A percentile compares a stretch with the other conserved stretches of the same genome.
phyloP scores from a whole-genome alignment of 1,140 invertebrate genomes.

The Anastrepha ludens region DNA sequence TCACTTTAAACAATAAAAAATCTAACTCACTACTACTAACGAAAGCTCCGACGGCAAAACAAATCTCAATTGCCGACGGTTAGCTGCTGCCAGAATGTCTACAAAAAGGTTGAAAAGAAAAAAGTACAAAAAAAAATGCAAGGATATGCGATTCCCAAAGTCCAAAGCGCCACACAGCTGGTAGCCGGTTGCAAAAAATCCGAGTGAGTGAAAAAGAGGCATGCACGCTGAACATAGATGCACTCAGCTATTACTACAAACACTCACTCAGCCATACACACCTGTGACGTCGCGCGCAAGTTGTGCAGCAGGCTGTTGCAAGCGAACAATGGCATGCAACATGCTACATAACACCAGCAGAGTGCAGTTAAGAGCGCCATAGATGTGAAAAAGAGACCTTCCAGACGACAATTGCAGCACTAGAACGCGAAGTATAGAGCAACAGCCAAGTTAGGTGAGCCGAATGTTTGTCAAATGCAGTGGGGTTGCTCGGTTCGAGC shows the following conservation, averaged over 20 bases:
- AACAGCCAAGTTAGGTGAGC: not conserved
- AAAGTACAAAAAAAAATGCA: constrained; percentile 14
- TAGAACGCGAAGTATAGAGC: not conserved
- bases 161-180: not conserved
- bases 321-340: constrained; percentile 16
- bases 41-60: constrained; percentile 11
- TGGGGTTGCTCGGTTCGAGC: not conserved
- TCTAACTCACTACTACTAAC: not conserved
- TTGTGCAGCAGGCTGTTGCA: not conserved
- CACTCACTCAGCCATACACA: not conserved
- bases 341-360: not conserved
- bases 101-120: constrained; percentile 11
- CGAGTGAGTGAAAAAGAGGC: not conserved
- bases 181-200: not conserved
- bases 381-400: not conserved
- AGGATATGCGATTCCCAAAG: not conserved
- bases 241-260: not conserved
- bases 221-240: not conserved
- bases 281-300: not conserved
- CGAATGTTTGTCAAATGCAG: not conserved
- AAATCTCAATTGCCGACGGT: constrained; percentile 16
- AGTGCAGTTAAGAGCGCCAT: constrained; percentile 17
- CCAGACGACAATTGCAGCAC: not conserved
- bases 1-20: no score
- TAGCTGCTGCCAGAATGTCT: constrained; percentile 30